Evolutionary conservation across 2,888 invertebrate species (phyloP).

Genomic region (Trilocha varians): DNA sequence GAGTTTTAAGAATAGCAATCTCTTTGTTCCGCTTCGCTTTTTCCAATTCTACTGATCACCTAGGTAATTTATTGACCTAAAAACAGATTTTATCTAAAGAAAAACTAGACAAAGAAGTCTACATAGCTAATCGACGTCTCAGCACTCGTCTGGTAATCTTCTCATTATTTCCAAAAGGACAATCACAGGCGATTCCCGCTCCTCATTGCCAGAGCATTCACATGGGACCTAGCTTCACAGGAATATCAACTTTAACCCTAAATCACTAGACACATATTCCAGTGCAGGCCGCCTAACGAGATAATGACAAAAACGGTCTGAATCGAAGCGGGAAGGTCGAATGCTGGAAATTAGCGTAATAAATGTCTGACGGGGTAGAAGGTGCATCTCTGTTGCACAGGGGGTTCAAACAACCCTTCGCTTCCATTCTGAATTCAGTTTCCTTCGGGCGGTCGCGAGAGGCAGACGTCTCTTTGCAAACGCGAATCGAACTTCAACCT

Average conservation of each 20-base stretch:
- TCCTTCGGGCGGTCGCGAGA: slow-evolving; percentile 23
- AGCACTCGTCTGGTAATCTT: not conserved
- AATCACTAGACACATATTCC: not conserved
- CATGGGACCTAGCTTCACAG: not conserved
- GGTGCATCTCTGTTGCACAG: slow-evolving; percentile 30
- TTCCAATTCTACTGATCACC: no score
- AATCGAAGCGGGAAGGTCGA: no score
- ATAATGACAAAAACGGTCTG: slow-evolving; percentile 29
- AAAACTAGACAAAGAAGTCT: not conserved
- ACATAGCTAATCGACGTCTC: no score
- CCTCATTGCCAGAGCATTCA: not conserved
- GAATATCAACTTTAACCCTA: not conserved
- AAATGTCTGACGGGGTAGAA: slow-evolving; percentile 25
- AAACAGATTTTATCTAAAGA: no score
- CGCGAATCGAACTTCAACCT: not conserved
- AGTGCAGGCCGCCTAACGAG: not conserved
- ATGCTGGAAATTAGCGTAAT: slow-evolving; percentile 38
- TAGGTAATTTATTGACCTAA: no score
- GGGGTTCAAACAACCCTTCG: slow-evolving; percentile 17
- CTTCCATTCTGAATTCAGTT: slow-evolving; percentile 35
- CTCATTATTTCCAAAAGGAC: not conserved
- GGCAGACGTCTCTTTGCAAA: slow-evolving; percentile 14
- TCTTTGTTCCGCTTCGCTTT: no score
- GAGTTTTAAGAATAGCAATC: no score
- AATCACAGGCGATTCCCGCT: not conserved